Base-by-base conservation (phyloP, 1,140 invertebrate genomes). In the Dendrolimus punctatus region DNA sequence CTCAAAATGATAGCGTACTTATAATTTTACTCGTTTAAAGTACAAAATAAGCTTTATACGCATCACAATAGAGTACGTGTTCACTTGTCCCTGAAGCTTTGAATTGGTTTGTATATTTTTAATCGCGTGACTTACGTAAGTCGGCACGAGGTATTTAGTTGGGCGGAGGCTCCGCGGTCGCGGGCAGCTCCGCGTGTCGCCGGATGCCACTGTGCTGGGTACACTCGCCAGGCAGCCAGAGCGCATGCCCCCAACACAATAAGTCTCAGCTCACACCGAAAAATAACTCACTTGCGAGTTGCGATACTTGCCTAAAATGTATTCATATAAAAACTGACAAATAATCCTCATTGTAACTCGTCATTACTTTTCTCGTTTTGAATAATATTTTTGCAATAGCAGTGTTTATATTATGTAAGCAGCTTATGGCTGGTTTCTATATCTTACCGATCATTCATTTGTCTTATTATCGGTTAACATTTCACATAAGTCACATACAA, bases 231-330 rank as follows among this genome's bases (percentile, higher is more conserved):
- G 60, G 55, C 53, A 40, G 40, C 46, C 68, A 76, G 58, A 67
- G 80, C 80, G 80, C 80, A 81, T n/a, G 77, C 68, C 74, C 73
- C 68, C 60, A 68, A 63, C 64, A 72, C 69, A 71, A 65, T 74
- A 71, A 76, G 68, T 64, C 73, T 62, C 60, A 71, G 71, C 71
- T 68, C 71, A 74, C 76, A 73, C 71, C 49, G 23, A 23, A 23
- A 62, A 65, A 71, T 53, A 69, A 59, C 64, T 62, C 56, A 62
- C 66, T 64, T 68, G 55, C n/a, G n/a, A n/a, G n/a, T n/a, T n/a
- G n/a, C 60, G 58, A 55, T 59, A 53, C 71, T 55, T 55, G 71
- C 73, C 67, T 68, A 69, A 69, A 75, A 77, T 73, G 69, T 79
- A 66, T 70, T 69, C 72, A 71, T 61, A 66, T 63, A 66, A 65